Evolutionary conservation across 2,797 vertebrate genomes (phyloP), one percentile per base, ranked within the genome.

Genomic region (Staurois parvus): DNA sequence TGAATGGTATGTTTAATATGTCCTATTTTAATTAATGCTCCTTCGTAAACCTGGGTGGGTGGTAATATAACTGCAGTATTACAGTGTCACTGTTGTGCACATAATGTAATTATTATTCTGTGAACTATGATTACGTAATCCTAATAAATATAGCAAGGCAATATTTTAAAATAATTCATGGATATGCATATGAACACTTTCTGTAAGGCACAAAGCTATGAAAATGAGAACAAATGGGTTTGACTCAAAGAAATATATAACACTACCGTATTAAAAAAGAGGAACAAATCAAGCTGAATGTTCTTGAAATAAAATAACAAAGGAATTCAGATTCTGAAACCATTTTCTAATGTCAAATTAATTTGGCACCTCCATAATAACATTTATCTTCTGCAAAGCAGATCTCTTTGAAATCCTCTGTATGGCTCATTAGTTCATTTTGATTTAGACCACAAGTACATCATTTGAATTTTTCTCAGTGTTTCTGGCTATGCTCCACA

Each of bases 291-390:
- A 70, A 34, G 30, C 66, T 29, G 29, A 69, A 77, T 68, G 45
- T 76, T 76, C 45, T 72, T 67, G 72, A 64, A 30, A 83, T 28
- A 68, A 68, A 52, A 40, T 75, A 84, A 76, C 72, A 76, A 84
- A 76, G 62, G 73, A 64, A 13, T 66, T 79, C 4, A 79, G 21
- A 72, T 72, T 78, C 48, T 59, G 64, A 72, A 79, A 29, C 19
- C 76, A 72, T 79, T 64, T 79, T 84, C 74, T 76, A 84, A 78
- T 78, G 75, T 84, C 52, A 79, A 79, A 78, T 79, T 84, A 84
- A 79, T 79, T 79, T 84, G 76, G 52, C 76, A 72, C 75, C 4
- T 32, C 37, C 34, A 66, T 48, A 84, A 77, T 72, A 84, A 79
- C 83, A 84, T 79, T 64, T 84, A 79, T 84, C 83, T 84, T 64